These are phyloP conservation scores for Leiothrix lutea DNA, from an alignment of 2,113 vertebrate species.

Conservation along the genomic window DNA sequence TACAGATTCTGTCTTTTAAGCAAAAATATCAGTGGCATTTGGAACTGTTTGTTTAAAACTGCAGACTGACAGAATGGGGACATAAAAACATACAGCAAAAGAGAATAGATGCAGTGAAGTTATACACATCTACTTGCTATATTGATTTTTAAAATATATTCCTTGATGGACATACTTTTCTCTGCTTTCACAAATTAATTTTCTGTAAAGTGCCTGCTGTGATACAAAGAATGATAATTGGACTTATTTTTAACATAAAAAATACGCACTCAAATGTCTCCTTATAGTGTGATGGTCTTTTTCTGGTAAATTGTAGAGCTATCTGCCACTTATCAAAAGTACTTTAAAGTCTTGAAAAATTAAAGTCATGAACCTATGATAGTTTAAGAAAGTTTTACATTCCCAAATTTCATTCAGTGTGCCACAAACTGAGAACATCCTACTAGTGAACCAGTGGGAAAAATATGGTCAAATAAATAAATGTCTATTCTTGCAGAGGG, in stretches of 20 bases:
- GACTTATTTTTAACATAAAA: background rate
- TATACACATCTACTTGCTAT: background rate
- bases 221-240: background rate
- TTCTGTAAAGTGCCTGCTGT: background rate
- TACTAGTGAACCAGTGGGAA: background rate
- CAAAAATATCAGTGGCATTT: slow-evolving; percentile 66
- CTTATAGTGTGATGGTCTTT: background rate
- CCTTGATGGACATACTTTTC: background rate
- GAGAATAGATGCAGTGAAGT: background rate
- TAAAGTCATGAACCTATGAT: background rate
- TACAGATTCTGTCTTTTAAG: slow-evolving; percentile 48
- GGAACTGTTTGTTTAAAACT: slow-evolving; percentile 59
- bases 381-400: background rate
- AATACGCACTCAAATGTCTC: background rate
- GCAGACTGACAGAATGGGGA: slow-evolving; percentile 70
- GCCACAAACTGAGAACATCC: background rate
- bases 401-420: background rate
- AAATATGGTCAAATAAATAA: background rate
- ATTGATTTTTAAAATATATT: slow-evolving; percentile 11
- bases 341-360: background rate
- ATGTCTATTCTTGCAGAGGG: background rate
- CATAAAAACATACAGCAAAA: slow-evolving; percentile 41
- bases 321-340: background rate
- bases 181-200: background rate
- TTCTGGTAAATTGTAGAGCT: background rate